phyloP scores from a whole-genome alignment of 1,140 invertebrate species.

The Drosophila tani region DNA sequence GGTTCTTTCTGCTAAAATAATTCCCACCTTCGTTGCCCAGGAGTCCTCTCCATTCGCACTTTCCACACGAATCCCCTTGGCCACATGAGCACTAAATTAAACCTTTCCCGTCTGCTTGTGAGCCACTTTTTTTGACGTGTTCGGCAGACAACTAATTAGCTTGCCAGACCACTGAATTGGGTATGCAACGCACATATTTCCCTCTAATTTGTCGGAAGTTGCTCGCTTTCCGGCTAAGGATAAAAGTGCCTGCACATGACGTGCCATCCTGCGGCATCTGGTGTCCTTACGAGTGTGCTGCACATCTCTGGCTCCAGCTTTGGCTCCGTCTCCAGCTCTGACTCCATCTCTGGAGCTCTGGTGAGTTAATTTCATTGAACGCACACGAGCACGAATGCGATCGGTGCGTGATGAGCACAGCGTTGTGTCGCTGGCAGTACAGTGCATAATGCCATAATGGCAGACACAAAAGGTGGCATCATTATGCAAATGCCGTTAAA shows the following conservation, averaged over 20 bases:
- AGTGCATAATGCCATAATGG: conserved; percentile 32
- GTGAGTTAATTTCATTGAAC: conserved; percentile 33
- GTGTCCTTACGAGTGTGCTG: not conserved
- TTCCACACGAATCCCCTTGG: conserved; percentile 3
- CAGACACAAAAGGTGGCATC: conserved; percentile 11
- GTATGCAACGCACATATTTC: conserved; percentile 28
- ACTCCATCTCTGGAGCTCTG: conserved; percentile 2
- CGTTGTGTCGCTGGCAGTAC: not conserved
- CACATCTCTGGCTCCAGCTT: not conserved
- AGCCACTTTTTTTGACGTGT: conserved; percentile 7
- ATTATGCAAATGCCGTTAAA: conserved; percentile 23
- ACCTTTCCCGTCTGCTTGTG: not conserved
- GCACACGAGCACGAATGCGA: conserved; percentile 22
- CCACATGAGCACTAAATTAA: conserved; percentile 24
- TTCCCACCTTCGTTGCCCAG: not conserved
- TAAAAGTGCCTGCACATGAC: conserved; percentile 35
- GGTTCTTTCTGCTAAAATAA: not conserved
- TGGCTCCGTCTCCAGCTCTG: not conserved
- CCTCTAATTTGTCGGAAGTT: conserved; percentile 30
- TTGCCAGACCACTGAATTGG: conserved; percentile 26
- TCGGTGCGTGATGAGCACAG: conserved; percentile 15
- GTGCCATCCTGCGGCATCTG: conserved; percentile 9
- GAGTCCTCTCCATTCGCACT: not conserved
- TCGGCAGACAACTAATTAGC: conserved; percentile 40
- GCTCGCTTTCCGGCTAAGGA: conserved; percentile 25